Evolutionary conservation across 2,888 invertebrate genomes (phyloP).

Genomic region (Cerastis leucographa): DNA sequence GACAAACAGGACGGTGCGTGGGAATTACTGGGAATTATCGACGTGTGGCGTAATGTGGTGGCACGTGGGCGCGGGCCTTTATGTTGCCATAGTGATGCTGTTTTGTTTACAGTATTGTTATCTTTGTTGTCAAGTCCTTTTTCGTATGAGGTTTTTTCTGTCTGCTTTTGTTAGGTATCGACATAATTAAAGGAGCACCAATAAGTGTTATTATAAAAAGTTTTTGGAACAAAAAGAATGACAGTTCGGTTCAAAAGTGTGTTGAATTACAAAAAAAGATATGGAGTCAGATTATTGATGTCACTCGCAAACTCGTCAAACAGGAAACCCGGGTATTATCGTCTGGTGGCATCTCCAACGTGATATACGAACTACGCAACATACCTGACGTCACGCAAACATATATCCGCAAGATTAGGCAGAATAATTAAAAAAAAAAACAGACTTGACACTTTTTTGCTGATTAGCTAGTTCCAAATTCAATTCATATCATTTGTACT

Average conservation of each 20-base stretch:
- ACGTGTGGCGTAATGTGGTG: constrained; percentile 18
- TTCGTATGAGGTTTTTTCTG: neutral
- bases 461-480: neutral
- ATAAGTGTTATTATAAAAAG: neutral
- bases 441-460: neutral
- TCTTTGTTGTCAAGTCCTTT: neutral
- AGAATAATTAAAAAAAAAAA: neutral
- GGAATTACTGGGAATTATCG: constrained; percentile 43
- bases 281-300: neutral
- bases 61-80: constrained; percentile 6
- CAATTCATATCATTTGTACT: neutral
- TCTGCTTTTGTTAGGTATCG: neutral
- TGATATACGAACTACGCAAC: neutral
- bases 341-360: neutral
- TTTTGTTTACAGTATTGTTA: neutral
- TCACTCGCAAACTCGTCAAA: neutral
- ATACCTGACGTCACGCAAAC: neutral
- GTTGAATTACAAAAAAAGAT: neutral
- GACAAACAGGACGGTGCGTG: constrained; percentile 37
- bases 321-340: neutral
- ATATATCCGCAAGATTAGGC: neutral
- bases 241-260: neutral
- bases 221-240: neutral
- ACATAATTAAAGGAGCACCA: neutral
- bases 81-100: constrained; percentile 21